phyloP scores from a whole-genome alignment of 2,888 invertebrate genomes.

The Eristalis tenax region DNA sequence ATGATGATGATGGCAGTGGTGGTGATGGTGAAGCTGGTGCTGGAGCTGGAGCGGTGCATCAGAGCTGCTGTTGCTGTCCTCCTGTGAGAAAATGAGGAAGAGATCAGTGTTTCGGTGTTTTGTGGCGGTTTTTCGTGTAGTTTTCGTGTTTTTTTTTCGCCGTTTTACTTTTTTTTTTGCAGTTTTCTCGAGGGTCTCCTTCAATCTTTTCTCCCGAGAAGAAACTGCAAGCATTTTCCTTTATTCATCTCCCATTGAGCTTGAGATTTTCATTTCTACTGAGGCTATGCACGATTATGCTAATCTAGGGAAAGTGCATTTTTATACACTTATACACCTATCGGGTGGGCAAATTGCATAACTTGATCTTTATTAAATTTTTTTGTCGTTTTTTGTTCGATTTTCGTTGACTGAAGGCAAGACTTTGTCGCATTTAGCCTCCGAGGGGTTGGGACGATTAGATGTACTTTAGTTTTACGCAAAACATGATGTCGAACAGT shows the following conservation, averaged over 20 bases:
- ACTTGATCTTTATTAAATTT: constrained; percentile 71
- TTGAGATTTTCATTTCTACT: constrained; percentile 72
- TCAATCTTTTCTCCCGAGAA: constrained; percentile 66
- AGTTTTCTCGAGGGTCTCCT: constrained; percentile 70
- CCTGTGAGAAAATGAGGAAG: constrained; percentile 72
- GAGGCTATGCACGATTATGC: constrained; percentile 72
- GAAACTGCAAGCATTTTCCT: constrained; percentile 69
- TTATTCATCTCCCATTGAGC: constrained; percentile 72
- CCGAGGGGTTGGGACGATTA: neutral
- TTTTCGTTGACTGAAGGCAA: constrained; percentile 23
- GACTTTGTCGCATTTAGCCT: constrained; percentile 46
- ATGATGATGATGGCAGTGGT: constrained; percentile 5
- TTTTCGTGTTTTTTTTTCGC: constrained; percentile 49
- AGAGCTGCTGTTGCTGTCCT: constrained; percentile 44
- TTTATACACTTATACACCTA: constrained; percentile 72
- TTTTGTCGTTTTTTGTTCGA: constrained; percentile 18
- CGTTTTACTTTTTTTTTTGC: constrained; percentile 4
- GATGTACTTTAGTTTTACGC: constrained; percentile 59
- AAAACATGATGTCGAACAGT: constrained; percentile 66
- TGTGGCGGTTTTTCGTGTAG: constrained; percentile 69
- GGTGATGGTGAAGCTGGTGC: neutral
- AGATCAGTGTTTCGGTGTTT: constrained; percentile 71
- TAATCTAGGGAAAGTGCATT: constrained; percentile 72
- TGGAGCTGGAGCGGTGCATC: constrained; percentile 9
- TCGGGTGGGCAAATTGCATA: constrained; percentile 72